phyloP scores from a whole-genome alignment of 2,888 invertebrate species.

The Volucella inflata region DNA sequence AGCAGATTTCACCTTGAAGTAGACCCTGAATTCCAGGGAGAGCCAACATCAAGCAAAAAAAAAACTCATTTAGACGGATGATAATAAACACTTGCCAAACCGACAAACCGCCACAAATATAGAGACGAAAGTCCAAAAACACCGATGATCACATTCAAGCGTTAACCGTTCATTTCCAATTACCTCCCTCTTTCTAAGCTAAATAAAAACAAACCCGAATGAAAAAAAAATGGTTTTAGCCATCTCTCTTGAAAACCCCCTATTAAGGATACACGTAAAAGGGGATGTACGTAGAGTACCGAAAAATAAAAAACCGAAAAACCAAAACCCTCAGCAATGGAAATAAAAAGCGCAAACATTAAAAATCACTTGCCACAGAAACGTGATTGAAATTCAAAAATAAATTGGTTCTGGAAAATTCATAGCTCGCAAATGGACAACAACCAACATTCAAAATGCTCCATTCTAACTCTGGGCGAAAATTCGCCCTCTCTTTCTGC shows the following conservation, averaged over 20 bases:
- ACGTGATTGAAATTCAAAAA: slow-evolving; percentile 75
- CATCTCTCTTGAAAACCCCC: slow-evolving; percentile 12
- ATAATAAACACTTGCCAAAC: slow-evolving; percentile 59
- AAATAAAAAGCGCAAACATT: slow-evolving; percentile 73
- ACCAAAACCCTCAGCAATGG: not conserved
- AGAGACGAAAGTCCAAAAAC: slow-evolving; percentile 35
- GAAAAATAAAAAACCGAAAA: slow-evolving; percentile 15
- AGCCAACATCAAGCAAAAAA: no score
- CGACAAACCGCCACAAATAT: slow-evolving; percentile 16
- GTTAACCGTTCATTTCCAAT: slow-evolving; percentile 68
- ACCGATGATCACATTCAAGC: slow-evolving; percentile 51
- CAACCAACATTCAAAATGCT: slow-evolving; percentile 67
- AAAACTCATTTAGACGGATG: slow-evolving; percentile 43
- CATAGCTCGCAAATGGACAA: slow-evolving; percentile 73
- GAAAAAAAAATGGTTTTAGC: not conserved
- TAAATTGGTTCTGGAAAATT: slow-evolving; percentile 73
- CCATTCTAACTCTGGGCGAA: not conserved
- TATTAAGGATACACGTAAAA: slow-evolving; percentile 32
- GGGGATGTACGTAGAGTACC: slow-evolving; percentile 17
- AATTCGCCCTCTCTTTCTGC: not conserved
- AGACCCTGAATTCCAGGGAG: no score
- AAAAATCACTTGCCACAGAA: slow-evolving; percentile 74
- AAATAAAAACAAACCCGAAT: slow-evolving; percentile 1
- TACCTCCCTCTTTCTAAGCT: slow-evolving; percentile 23
- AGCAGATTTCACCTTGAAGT: no score